These are phyloP conservation scores for Rhea pennata DNA, from an alignment of 2,113 vertebrate genomes.

Conservation along the genomic window DNA sequence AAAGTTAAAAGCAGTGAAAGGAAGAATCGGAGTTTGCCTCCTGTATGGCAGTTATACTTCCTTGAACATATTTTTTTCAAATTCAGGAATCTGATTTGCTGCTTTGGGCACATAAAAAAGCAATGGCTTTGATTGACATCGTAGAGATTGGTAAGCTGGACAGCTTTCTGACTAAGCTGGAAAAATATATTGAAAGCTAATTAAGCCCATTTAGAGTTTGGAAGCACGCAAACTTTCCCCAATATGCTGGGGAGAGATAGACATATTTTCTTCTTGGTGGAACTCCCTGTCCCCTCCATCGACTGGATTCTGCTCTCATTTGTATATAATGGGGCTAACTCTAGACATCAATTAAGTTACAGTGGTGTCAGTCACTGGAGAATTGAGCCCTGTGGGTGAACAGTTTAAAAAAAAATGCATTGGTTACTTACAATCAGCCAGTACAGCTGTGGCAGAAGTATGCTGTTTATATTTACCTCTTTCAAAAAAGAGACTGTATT, in stretches of 20 bases:
- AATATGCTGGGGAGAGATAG: not conserved
- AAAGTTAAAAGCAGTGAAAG: not conserved
- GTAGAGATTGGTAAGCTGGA: not conserved
- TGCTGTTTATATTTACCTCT: slow-evolving; percentile 44
- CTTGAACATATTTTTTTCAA: not conserved
- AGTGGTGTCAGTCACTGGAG: not conserved
- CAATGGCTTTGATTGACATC: not conserved
- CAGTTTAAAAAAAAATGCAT: rapidly evolving
- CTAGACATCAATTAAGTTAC: not conserved
- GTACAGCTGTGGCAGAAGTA: slow-evolving; percentile 1
- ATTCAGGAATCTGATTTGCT: not conserved
- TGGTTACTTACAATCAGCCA: not conserved
- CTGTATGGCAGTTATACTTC: not conserved
- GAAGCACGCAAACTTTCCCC: not conserved
- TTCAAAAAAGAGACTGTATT: slow-evolving; percentile 20
- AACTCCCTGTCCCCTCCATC: not conserved
- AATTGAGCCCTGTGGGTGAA: not conserved
- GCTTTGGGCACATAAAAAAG: not conserved
- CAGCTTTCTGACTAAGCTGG: not conserved
- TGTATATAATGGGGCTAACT: not conserved
- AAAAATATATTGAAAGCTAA: not conserved
- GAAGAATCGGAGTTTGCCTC: not conserved
- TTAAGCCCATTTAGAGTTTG: not conserved
- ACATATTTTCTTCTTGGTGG: not conserved
- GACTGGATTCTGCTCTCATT: not conserved